phyloP scores from a whole-genome alignment of 2,797 vertebrate genomes.

The Chelon labrosus region DNA sequence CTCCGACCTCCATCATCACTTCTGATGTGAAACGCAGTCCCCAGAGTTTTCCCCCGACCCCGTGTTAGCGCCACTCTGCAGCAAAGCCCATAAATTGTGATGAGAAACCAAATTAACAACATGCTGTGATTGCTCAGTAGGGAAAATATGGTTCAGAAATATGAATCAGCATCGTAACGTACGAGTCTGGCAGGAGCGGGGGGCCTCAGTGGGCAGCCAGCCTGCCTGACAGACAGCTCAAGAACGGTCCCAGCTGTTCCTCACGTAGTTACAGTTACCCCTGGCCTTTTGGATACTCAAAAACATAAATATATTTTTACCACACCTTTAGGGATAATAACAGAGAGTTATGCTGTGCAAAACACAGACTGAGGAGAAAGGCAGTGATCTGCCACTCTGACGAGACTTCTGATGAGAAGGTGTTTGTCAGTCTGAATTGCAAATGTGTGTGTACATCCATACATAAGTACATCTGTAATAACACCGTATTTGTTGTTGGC shows the following conservation, averaged over 20 bases:
- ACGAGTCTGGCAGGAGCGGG: conserved; percentile 63
- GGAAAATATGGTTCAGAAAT: conserved; percentile 71
- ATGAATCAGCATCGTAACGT: conserved; percentile 79
- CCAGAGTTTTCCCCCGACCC: conserved; percentile 51
- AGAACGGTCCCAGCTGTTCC: conserved; percentile 70
- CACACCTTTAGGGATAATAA: conserved; percentile 34
- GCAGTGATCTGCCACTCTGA: conserved; percentile 28
- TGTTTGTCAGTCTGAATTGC: conserved; percentile 35
- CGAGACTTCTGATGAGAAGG: conserved; percentile 32
- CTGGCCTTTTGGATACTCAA: conserved; percentile 51
- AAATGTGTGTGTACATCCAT: conserved; percentile 6
- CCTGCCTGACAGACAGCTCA: conserved; percentile 64
- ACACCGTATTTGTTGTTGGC: conserved; percentile 21
- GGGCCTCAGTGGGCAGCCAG: conserved; percentile 61
- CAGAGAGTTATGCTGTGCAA: conserved; percentile 42
- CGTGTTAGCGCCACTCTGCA: conserved; percentile 43
- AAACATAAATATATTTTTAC: conserved; percentile 34
- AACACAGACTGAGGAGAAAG: conserved; percentile 34
- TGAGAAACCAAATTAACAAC: conserved; percentile 82
- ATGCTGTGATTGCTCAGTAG: conserved; percentile 76
- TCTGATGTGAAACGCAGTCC: conserved; percentile 52
- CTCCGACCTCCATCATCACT: conserved; percentile 62
- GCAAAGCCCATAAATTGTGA: conserved; percentile 70
- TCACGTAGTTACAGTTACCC: conserved; percentile 68
- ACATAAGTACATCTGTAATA: conserved; percentile 40